Conservation (phyloP, 2,888 invertebrate genomes). For the Xestia rhomboidea region DNA sequence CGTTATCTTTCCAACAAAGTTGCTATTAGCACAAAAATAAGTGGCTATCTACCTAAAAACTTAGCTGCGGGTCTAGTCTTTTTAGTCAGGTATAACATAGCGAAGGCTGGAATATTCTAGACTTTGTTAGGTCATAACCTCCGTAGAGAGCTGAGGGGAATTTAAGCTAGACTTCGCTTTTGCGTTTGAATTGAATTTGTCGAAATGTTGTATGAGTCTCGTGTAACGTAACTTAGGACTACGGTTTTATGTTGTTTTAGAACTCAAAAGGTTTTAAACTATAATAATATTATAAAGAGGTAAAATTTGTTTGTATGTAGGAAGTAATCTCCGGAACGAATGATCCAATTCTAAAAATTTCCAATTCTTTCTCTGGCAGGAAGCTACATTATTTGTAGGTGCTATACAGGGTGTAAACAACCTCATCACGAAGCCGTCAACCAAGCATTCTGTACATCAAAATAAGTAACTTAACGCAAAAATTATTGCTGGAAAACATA, state of each 20-base stretch:
- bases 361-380: too few relatives aligned
- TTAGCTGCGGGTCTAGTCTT: neutral
- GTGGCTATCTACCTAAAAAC: neutral
- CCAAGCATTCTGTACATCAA: too few relatives aligned
- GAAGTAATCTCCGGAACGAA: too few relatives aligned
- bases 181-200: conserved; percentile 44
- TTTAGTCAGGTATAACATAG: conserved; percentile 15
- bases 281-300: too few relatives aligned
- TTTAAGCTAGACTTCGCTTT: conserved; percentile 57
- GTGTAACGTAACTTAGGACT: neutral
- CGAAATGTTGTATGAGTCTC: conserved; percentile 17
- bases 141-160: conserved; percentile 33
- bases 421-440: too few relatives aligned
- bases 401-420: too few relatives aligned
- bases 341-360: too few relatives aligned
- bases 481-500: too few relatives aligned
- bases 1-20: neutral
- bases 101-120: conserved; percentile 39
- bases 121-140: conserved; percentile 44
- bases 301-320: too few relatives aligned
- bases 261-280: neutral
- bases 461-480: too few relatives aligned
- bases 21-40: neutral
- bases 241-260: neutral
- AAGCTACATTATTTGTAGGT: too few relatives aligned